Percentiles rank a stretch among this genome's conserved stretches.
phyloP scores from a whole-genome alignment of 2,797 vertebrate species.

The Danio tinwini region DNA sequence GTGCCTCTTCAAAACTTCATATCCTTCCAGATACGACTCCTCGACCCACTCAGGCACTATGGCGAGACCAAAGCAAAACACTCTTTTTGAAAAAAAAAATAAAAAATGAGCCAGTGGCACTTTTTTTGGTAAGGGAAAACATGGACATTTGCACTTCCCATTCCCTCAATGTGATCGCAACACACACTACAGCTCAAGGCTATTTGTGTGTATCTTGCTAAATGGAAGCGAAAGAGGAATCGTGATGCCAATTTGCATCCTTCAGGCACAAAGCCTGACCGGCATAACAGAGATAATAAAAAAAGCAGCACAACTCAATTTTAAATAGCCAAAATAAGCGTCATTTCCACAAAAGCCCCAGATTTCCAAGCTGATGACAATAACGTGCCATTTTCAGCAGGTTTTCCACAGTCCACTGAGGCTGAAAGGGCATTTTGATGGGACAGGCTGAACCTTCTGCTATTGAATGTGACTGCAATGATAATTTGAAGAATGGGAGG shows the following conservation, averaged over 20 bases:
- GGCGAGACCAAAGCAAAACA: conserved; percentile 57
- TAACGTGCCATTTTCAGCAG: conserved; percentile 25
- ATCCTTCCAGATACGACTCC: conserved; percentile 68
- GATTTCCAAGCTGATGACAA: conserved; percentile 16
- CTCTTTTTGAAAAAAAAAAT: conserved; percentile 3
- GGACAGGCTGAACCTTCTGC: conserved; percentile 45
- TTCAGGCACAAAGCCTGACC: neutral
- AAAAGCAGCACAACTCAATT: conserved; percentile 25
- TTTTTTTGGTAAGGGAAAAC: conserved; percentile 44
- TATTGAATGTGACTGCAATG: conserved; percentile 58
- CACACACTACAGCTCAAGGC: conserved; percentile 40
- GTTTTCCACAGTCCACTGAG: conserved; percentile 45
- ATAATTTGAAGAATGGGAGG: conserved; percentile 65
- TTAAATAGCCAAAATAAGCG: conserved; percentile 7
- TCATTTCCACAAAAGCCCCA: conserved; percentile 12
- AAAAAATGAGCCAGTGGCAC: conserved; percentile 34
- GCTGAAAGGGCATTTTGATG: conserved; percentile 49
- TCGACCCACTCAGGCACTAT: conserved; percentile 59
- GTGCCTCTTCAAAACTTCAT: conserved; percentile 67
- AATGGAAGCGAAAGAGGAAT: conserved; percentile 29
- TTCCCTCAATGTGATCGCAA: conserved; percentile 44
- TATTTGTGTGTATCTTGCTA: conserved; percentile 41
- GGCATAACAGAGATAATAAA: neutral
- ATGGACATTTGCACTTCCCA: conserved; percentile 48
- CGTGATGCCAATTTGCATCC: conserved; percentile 1